Evolutionary conservation across 2,797 vertebrate species (phyloP).

Genomic region (Coilia nasus): DNA sequence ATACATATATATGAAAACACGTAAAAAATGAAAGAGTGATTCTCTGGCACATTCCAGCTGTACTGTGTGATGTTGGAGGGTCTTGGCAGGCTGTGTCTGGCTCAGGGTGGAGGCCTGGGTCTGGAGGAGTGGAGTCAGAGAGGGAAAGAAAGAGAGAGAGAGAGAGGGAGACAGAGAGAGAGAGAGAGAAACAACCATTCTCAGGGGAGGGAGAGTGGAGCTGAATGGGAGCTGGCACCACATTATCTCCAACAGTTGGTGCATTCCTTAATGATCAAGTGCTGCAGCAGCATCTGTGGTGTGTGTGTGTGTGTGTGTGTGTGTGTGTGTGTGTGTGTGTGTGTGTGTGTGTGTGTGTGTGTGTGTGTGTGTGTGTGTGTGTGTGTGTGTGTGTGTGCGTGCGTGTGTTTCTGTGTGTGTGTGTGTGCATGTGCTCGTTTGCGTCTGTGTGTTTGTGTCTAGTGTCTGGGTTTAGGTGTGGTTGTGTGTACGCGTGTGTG

Average conservation of each 20-base stretch:
- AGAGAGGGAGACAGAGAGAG: constrained; percentile 69
- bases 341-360: constrained; percentile 28
- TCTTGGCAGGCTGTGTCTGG: constrained; percentile 75
- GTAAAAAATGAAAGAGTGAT: constrained; percentile 65
- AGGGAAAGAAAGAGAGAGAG: constrained; percentile 70
- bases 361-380: constrained; percentile 20
- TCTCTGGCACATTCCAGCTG: constrained; percentile 78
- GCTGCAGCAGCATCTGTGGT: constrained; percentile 92
- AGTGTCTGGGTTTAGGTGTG: background rate
- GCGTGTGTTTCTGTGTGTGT: constrained; percentile 55
- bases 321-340: constrained; percentile 40
- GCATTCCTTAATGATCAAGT: constrained; percentile 99
- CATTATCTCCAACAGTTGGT: constrained; percentile 98
- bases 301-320: constrained; percentile 56
- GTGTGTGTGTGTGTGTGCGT: constrained; percentile 54
- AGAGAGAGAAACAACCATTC: constrained; percentile 76
- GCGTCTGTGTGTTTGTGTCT: background rate
- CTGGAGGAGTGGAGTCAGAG: constrained; percentile 81
- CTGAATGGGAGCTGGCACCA: constrained; percentile 94
- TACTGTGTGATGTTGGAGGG: constrained; percentile 75
- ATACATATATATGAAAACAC: constrained; percentile 50
- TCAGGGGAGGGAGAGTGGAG: constrained; percentile 84
- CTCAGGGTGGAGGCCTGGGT: constrained; percentile 60
- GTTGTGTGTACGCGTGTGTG: constrained; percentile 47
- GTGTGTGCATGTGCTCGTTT: background rate